Evolutionary conservation across 37 sponge, comb jelly and placozoan species (phyloP).

Genomic region (Geodia barretti): DNA sequence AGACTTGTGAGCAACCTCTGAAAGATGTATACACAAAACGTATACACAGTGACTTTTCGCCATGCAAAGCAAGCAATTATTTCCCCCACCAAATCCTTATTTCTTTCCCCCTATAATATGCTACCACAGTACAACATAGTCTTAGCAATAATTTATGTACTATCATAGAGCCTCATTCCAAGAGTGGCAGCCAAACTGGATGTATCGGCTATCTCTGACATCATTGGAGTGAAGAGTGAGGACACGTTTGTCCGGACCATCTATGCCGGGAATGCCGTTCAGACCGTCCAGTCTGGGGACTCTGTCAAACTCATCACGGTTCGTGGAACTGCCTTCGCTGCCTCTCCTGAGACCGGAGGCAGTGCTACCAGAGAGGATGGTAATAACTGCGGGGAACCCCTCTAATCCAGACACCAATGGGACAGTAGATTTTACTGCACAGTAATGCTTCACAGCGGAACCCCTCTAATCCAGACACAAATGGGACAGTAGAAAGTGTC

Average conservation of each 20-base stretch:
- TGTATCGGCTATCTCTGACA: conserved; percentile 94
- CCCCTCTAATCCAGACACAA: too few relatives aligned
- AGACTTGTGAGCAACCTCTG: too few relatives aligned
- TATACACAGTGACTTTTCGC: too few relatives aligned
- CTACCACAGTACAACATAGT: not conserved
- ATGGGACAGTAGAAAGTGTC: too few relatives aligned
- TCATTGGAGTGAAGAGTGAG: conserved; percentile 81
- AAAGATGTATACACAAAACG: too few relatives aligned
- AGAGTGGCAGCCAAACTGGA: conserved; percentile 92
- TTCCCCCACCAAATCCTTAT: too few relatives aligned
- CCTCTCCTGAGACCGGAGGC: conserved; percentile 71
- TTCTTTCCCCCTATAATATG: not conserved
- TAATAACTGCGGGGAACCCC: too few relatives aligned
- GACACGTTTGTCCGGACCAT: conserved; percentile 92
- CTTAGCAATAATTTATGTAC: not conserved
- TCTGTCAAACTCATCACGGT: conserved; percentile 89
- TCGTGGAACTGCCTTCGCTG: conserved; percentile 92
- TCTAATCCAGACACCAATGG: too few relatives aligned
- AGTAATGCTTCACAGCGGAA: too few relatives aligned
- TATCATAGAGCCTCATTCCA: conserved; percentile 87
- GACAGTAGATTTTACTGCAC: too few relatives aligned
- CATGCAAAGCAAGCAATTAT: too few relatives aligned
- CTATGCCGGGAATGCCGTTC: conserved; percentile 94
- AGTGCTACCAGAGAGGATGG: conserved; percentile 59
- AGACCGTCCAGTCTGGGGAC: conserved; percentile 84